A percentile compares a stretch with the other conserved stretches of the same genome.
Conservation (phyloP, 2,113 vertebrate genomes). For the Neodontobutis hainanensis region DNA sequence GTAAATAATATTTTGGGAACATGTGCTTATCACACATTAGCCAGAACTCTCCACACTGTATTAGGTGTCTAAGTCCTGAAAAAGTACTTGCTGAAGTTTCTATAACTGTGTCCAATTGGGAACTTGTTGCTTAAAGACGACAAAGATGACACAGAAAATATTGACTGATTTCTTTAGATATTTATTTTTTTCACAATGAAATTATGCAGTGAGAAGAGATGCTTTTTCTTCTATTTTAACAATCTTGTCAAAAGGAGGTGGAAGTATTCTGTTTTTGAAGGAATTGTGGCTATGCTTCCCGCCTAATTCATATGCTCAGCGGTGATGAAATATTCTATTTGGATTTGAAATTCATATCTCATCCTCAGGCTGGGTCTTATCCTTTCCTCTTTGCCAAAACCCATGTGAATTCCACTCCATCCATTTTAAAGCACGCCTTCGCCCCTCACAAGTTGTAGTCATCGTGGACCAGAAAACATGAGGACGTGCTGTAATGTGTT, state of each 20-base stretch:
- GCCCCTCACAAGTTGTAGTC: constrained; percentile 30
- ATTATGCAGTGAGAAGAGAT: constrained; percentile 11
- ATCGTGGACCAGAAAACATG: constrained; percentile 51
- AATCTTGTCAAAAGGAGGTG: constrained; percentile 44
- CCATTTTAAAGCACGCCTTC: constrained; percentile 47
- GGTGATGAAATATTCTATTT: constrained; percentile 68
- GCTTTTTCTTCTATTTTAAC: constrained; percentile 8
- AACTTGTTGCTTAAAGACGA: background rate
- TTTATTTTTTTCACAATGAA: background rate
- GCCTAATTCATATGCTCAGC: constrained; percentile 49
- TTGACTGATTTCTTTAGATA: constrained; percentile 15
- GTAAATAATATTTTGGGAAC: constrained; percentile 25
- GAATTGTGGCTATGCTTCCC: constrained; percentile 37
- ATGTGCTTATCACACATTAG: constrained; percentile 32
- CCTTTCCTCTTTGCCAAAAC: constrained; percentile 21
- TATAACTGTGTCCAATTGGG: background rate
- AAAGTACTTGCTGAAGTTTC: constrained; percentile 14
- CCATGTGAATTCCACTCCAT: constrained; percentile 41
- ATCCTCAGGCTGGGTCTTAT: constrained; percentile 26
- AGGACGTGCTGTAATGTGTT: constrained; percentile 60
- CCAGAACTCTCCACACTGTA: constrained; percentile 28
- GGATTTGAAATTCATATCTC: constrained; percentile 67
- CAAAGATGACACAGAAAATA: background rate
- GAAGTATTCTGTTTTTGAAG: constrained; percentile 31
- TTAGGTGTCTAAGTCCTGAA: constrained; percentile 19